A percentile compares a stretch with the other conserved stretches of the same genome.
phyloP scores from a whole-genome alignment of 2,888 invertebrate genomes.

The Podabrus alpinus region DNA sequence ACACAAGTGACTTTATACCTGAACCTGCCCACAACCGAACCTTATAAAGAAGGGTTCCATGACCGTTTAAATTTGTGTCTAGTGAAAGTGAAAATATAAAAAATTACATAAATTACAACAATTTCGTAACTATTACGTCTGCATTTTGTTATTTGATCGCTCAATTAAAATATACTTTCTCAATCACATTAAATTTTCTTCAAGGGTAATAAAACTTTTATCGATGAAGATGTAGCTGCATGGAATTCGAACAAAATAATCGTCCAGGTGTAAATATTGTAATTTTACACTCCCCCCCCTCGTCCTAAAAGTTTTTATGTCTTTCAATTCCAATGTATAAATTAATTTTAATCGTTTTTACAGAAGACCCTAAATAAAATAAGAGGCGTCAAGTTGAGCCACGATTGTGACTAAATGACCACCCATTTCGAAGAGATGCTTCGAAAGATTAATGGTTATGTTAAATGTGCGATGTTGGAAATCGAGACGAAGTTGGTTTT shows the following conservation, averaged over 20 bases:
- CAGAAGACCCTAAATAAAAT: not conserved
- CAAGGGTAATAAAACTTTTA: not conserved
- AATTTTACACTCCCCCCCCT: not conserved
- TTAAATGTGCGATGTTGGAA: not conserved
- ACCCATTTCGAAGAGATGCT: not conserved
- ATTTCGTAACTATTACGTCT: slow-evolving; percentile 2
- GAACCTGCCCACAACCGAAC: slow-evolving; percentile 7
- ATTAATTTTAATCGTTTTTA: not conserved
- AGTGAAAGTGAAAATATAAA: slow-evolving; percentile 11
- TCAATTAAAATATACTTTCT: not conserved
- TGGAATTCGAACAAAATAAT: no score
- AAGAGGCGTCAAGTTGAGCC: not conserved
- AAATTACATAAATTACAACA: slow-evolving; percentile 5
- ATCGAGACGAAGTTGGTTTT: not conserved
- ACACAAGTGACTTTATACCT: slow-evolving; percentile 21
- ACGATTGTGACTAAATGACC: not conserved
- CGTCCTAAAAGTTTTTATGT: not conserved
- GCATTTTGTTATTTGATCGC: not conserved
- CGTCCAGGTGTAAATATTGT: no score
- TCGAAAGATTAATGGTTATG: not conserved
- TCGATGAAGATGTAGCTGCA: not conserved
- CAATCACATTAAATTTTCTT: not conserved
- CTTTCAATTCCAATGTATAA: not conserved
- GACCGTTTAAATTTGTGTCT: slow-evolving; percentile 12
- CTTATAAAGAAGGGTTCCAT: slow-evolving; percentile 2